Conservation (phyloP, 1,140 invertebrate species). For the Rhopalosiphum maidis region DNA sequence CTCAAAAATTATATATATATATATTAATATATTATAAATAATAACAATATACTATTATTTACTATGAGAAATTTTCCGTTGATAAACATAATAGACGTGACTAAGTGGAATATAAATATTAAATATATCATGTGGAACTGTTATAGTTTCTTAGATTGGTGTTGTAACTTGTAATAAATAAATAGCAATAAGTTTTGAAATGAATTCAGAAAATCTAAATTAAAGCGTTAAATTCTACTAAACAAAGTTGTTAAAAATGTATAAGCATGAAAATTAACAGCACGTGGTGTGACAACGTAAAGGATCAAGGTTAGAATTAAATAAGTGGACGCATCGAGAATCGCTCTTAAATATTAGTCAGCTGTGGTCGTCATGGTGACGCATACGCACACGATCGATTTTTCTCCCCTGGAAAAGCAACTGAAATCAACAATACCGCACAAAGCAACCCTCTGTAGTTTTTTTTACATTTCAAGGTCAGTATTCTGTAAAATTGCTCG, state of each 20-base stretch:
- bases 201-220: neutral
- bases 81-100: no score
- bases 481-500: neutral
- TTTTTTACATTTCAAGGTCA: constrained; percentile 42
- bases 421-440: constrained; percentile 23
- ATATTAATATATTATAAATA: neutral
- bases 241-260: neutral
- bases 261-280: neutral
- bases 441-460: constrained; percentile 29
- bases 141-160: neutral
- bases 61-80: no score
- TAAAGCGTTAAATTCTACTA: neutral
- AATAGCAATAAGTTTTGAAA: neutral
- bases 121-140: neutral
- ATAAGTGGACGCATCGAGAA: neutral
- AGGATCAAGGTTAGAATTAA: constrained; percentile 48
- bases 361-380: constrained; percentile 43
- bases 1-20: neutral
- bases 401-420: constrained; percentile 50
- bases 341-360: constrained; percentile 12
- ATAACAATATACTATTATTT: neutral
- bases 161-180: neutral
- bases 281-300: constrained; percentile 18
- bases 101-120: neutral
- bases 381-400: constrained; percentile 41